These are phyloP conservation scores for Sminthurides aquaticus DNA, from an alignment of 2,888 invertebrate genomes.

Conservation along the genomic window DNA sequence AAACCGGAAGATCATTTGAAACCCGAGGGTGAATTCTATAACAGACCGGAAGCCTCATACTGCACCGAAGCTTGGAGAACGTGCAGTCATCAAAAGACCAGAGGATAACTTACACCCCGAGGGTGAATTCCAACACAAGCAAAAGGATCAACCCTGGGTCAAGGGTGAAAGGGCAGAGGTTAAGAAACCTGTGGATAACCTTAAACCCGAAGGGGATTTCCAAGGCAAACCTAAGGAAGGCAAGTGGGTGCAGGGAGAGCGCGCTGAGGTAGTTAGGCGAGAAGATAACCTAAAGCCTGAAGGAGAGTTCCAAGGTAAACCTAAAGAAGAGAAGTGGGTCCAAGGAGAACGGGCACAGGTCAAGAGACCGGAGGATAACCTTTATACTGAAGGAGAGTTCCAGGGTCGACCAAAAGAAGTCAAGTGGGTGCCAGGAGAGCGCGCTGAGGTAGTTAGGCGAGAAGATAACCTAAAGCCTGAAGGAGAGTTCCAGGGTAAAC, in stretches of 20 bases:
- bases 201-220: constrained; percentile 45
- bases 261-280: constrained; percentile 50
- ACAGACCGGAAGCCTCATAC: constrained; percentile 50
- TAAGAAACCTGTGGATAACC: constrained; percentile 44
- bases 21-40: constrained; percentile 53
- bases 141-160: constrained; percentile 17
- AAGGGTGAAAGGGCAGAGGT: constrained; percentile 48
- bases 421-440: too few species aligned
- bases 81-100: neutral
- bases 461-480: constrained; percentile 53
- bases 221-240: constrained; percentile 19
- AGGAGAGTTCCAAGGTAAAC: constrained; percentile 45
- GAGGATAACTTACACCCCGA: constrained; percentile 52
- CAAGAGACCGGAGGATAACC: constrained; percentile 47
- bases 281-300: constrained; percentile 54
- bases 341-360: constrained; percentile 49
- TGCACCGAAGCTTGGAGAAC: constrained; percentile 37
- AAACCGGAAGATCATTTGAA: constrained; percentile 50
- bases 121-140: constrained; percentile 45
- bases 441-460: constrained; percentile 45
- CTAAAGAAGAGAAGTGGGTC: constrained; percentile 34
- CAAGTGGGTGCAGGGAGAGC: constrained; percentile 44
- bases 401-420: too few species aligned
- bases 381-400: constrained; percentile 53
- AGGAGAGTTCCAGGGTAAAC: constrained; percentile 48